Evolutionary conservation across 2,797 vertebrate species (phyloP).

Genomic region (Microtus californicus): DNA sequence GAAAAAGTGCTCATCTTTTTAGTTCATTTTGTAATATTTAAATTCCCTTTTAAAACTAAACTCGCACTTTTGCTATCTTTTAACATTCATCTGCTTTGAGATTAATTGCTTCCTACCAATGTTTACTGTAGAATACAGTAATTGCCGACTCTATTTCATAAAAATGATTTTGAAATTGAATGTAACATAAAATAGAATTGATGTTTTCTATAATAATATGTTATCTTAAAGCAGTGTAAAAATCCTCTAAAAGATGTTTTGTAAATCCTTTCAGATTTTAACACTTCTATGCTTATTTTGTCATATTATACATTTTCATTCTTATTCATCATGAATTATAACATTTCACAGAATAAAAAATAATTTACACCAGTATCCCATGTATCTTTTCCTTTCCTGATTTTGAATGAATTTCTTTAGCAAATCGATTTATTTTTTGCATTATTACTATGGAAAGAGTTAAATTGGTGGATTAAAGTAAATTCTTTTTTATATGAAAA

Average conservation of each 20-base stretch:
- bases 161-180: conserved; percentile 65
- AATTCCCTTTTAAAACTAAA: conserved; percentile 53
- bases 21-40: conserved; percentile 65
- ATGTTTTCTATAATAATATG: conserved; percentile 68
- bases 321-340: conserved; percentile 61
- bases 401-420: conserved; percentile 53
- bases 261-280: conserved; percentile 71
- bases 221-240: conserved; percentile 61
- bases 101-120: conserved; percentile 43
- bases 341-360: conserved; percentile 77
- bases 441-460: not conserved
- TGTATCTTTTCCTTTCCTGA: conserved; percentile 59
- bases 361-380: conserved; percentile 53
- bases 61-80: conserved; percentile 43
- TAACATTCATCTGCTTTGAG: conserved; percentile 57
- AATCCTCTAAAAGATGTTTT: conserved; percentile 67
- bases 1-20: conserved; percentile 21
- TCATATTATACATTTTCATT: conserved; percentile 68
- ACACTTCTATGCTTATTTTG: conserved; percentile 73
- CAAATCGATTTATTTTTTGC: not conserved
- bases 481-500: conserved; percentile 7
- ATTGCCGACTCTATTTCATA: conserved; percentile 46
- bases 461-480: conserved; percentile 42
- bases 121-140: conserved; percentile 50
- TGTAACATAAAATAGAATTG: conserved; percentile 55